Conservation (phyloP, 2,888 invertebrate genomes). For the Hydraecia micacea region DNA sequence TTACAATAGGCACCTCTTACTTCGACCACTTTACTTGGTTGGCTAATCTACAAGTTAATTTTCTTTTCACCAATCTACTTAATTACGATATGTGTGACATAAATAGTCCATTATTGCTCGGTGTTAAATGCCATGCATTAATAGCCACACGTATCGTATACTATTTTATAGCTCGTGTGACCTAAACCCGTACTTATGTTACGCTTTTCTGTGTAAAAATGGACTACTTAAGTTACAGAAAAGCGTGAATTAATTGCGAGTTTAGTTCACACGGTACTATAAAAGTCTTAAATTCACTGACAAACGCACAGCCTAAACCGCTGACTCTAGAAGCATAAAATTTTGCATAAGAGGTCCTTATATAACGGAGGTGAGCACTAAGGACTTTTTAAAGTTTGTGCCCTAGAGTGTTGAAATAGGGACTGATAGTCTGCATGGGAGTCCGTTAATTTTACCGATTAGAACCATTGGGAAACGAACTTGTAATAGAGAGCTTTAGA, state of each 20-base stretch:
- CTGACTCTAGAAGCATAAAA: background rate
- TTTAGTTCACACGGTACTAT: no score
- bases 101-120: background rate
- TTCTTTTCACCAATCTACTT: background rate
- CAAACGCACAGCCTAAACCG: background rate
- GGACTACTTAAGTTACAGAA: no score
- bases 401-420: background rate
- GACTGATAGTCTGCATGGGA: background rate
- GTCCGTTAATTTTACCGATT: background rate
- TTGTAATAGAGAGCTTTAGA: background rate
- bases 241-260: no score
- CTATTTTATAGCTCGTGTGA: no score
- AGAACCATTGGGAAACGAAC: background rate
- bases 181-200: no score
- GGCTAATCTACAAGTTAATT: background rate
- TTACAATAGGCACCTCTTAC: constrained; percentile 10
- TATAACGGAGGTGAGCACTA: background rate
- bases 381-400: background rate
- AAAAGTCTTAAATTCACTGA: background rate
- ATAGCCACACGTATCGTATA: no score
- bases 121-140: no score
- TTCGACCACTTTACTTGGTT: constrained; percentile 33
- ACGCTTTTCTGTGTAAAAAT: no score
- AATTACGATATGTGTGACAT: background rate
- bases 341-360: background rate